A percentile compares a stretch with the other conserved stretches of the same genome.
Evolutionary conservation across 2,888 invertebrate species (phyloP).

Genomic region (Papilio protenor): DNA sequence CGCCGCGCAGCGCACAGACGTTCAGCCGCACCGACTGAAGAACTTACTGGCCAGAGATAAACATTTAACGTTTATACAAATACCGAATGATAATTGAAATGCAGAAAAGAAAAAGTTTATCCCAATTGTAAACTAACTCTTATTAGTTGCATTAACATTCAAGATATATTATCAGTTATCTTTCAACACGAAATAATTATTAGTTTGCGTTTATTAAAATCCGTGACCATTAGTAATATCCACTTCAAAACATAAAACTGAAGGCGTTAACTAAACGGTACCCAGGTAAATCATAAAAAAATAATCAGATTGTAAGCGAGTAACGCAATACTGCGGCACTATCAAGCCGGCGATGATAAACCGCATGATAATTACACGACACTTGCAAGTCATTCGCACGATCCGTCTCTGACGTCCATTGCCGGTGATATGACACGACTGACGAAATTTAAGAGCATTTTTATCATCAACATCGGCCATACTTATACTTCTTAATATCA

Average conservation of each 20-base stretch:
- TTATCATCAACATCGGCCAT: background rate
- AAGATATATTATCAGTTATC: background rate
- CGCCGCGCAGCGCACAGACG: background rate
- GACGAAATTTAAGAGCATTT: conserved; percentile 23
- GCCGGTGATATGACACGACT: conserved; percentile 10
- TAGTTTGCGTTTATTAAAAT: background rate
- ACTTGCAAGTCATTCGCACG: conserved; percentile 26
- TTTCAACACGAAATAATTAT: background rate
- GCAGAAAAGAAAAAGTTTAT: background rate
- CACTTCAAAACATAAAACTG: background rate
- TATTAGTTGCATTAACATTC: background rate
- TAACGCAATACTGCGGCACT: conserved; percentile 25
- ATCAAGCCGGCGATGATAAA: conserved; percentile 32
- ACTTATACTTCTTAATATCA: background rate
- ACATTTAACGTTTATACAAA: background rate
- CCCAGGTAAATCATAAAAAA: conserved; percentile 25
- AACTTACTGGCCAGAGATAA: background rate
- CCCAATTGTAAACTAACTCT: background rate
- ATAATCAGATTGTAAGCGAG: conserved; percentile 24
- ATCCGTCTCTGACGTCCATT: conserved; percentile 23
- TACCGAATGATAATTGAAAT: background rate
- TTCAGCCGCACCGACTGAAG: conserved; percentile 4
- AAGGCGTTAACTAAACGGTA: background rate
- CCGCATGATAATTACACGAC: conserved; percentile 18
- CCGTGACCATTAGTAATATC: background rate